Conservation (phyloP, 1,140 invertebrate genomes). For the Teleopsis dalmanni region DNA sequence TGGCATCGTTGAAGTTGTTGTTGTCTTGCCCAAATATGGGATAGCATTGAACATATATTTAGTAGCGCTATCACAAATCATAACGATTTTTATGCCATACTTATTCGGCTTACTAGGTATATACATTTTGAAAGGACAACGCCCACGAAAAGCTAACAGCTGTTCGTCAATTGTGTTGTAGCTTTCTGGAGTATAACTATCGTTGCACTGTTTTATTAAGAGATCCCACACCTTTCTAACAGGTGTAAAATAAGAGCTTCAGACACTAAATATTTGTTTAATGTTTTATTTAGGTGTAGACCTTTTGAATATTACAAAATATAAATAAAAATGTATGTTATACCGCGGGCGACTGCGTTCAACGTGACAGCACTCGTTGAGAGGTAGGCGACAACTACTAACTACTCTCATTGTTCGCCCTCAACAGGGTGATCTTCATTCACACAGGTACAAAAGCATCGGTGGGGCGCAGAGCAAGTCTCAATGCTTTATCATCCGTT, state of each 20-base stretch:
- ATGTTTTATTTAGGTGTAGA: too few species aligned
- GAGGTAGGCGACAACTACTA: too few species aligned
- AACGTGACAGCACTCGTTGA: too few species aligned
- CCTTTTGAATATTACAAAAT: too few species aligned
- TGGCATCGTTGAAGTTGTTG: constrained; percentile 1
- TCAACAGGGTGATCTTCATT: too few species aligned
- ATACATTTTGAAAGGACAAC: constrained; percentile 2
- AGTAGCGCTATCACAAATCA: constrained; percentile 5
- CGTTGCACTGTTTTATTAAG: not conserved
- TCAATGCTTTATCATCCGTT: constrained; percentile 1
- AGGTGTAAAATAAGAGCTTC: too few species aligned
- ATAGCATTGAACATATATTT: constrained; percentile 3
- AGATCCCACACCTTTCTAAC: not conserved
- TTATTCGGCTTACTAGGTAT: constrained; percentile 3
- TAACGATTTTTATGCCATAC: not conserved
- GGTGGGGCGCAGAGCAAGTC: not conserved
- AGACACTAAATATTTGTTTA: too few species aligned
- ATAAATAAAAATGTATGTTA: too few species aligned
- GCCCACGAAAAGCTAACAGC: constrained; percentile 1
- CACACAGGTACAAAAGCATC: not conserved
- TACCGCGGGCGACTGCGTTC: too few species aligned
- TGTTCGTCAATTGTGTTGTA: not conserved
- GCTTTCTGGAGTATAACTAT: not conserved
- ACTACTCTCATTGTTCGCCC: too few species aligned
- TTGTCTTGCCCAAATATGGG: not conserved